Conservation (phyloP, 2,888 invertebrate species). For the Diabrotica balteata region DNA sequence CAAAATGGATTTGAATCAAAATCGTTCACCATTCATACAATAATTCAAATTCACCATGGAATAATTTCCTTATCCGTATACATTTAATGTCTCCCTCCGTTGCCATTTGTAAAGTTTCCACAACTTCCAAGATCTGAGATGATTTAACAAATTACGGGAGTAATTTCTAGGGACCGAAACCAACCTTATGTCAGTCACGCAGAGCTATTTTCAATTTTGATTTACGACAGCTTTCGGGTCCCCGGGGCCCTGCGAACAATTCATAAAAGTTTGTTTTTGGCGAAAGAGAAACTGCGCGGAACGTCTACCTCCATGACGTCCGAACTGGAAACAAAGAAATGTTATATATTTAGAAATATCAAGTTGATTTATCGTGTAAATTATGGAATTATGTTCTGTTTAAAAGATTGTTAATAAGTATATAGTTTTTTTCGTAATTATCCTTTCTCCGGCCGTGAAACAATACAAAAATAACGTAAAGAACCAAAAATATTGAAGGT, state of each 20-base stretch:
- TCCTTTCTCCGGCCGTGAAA: too few relatives aligned
- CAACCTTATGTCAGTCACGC: constrained; percentile 16
- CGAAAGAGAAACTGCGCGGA: constrained; percentile 17
- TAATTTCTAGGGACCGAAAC: constrained; percentile 8
- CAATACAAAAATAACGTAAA: too few relatives aligned
- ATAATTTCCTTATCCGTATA: neutral
- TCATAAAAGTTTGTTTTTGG: constrained; percentile 30
- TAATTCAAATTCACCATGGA: neutral
- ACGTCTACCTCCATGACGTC: constrained; percentile 4
- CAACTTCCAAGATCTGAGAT: neutral
- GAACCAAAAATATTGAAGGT: too few relatives aligned
- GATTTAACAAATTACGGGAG: constrained; percentile 6
- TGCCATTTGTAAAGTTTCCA: neutral
- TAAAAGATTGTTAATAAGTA: too few relatives aligned
- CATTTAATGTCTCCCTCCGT: neutral
- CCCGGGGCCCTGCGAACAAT: constrained; percentile 14
- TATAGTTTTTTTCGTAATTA: too few relatives aligned
- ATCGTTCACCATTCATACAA: neutral
- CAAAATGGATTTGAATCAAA: too few relatives aligned
- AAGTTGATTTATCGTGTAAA: neutral
- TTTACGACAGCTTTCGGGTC: constrained; percentile 20
- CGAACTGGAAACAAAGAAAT: neutral
- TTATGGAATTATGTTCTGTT: neutral
- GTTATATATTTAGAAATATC: neutral
- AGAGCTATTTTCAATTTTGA: constrained; percentile 26